Base-by-base conservation (phyloP, 2,888 invertebrate genomes). In the Villa cingulata region DNA sequence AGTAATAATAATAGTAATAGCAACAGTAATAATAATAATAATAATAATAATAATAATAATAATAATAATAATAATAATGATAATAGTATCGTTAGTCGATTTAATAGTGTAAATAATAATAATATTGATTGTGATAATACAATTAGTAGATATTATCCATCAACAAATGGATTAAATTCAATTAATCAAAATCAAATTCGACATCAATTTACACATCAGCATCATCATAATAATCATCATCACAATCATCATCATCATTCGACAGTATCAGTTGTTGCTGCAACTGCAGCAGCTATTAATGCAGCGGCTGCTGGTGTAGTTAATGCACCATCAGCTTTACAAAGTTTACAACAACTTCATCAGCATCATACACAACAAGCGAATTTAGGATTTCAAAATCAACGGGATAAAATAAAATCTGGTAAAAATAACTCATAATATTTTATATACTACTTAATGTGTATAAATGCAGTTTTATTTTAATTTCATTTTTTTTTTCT, bases 321-420 rank as follows among this genome's bases (percentile, higher is more conserved):
- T 27, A 57, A 57, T 36, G 61, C 59, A 17, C 64, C 66, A 14
- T 65, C 66, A 23, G 69, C 69, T 6, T 51, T 69, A 48, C 70
- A 70, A 54, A 68, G 68, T 49, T 57, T 68, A 9, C 70, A 70
- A 47, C 70, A 69, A 49, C 52, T 69, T 41, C 69, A 68, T 52
- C 68, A 69, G 43, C 67, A 68, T 51, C 70, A 70, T 54, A 63
- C 66, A 14, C 62, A 60, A 50, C 63, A 68, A 36, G 62, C 58
- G 5, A 56, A 57, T 34, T 53, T 64, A 20, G 62, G 56, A 29
- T 64, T 64, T 51, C 62, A 62, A 47, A 56, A 42, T 29, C n/a
- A n/a, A n/a, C 43, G 69, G 6, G 69, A 68, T 37, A 68, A 66
- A 53, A 58, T 63, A 17, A 53, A 52, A 49, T 43, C 36, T 43